Conservation (phyloP, 1,140 invertebrate species). For the Lutraria rhynchaena region DNA sequence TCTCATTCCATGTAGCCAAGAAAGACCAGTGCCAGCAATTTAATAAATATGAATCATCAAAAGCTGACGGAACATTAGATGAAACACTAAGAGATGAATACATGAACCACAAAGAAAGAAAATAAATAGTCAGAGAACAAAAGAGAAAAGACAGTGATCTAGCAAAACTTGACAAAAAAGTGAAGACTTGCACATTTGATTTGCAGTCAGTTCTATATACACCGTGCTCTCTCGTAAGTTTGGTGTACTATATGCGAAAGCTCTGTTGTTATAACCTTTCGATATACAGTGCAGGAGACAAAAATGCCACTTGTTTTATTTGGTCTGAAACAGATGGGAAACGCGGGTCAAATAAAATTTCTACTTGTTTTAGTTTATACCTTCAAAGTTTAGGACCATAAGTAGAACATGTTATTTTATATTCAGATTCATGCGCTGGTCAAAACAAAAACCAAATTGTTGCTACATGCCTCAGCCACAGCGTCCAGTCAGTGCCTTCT, state of each 20-base stretch:
- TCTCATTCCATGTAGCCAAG: slow-evolving; percentile 22
- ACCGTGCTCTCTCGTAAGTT: slow-evolving; percentile 1
- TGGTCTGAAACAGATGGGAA: slow-evolving; percentile 31
- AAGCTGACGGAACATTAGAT: neutral
- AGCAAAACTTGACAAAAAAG: neutral
- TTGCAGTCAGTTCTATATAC: neutral
- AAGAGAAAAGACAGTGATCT: neutral
- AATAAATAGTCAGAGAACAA: slow-evolving; percentile 27
- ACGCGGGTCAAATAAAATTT: slow-evolving; percentile 18
- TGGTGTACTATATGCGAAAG: slow-evolving; percentile 29
- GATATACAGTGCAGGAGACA: slow-evolving; percentile 8
- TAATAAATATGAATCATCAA: neutral
- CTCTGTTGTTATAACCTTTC: slow-evolving; percentile 26
- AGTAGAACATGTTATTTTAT: slow-evolving; percentile 9
- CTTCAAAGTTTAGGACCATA: neutral
- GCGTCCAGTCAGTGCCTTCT: neutral
- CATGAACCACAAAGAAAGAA: slow-evolving; percentile 11
- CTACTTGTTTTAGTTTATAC: slow-evolving; percentile 9
- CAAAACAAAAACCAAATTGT: slow-evolving; percentile 47
- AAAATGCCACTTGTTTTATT: slow-evolving; percentile 1
- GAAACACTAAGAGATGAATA: neutral
- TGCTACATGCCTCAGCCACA: neutral
- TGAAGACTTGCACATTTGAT: neutral
- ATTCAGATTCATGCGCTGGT: slow-evolving; percentile 11
- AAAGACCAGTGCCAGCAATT: slow-evolving; percentile 19